Base-by-base conservation (phyloP, 2,797 vertebrate genomes). In the Mycteria americana region DNA sequence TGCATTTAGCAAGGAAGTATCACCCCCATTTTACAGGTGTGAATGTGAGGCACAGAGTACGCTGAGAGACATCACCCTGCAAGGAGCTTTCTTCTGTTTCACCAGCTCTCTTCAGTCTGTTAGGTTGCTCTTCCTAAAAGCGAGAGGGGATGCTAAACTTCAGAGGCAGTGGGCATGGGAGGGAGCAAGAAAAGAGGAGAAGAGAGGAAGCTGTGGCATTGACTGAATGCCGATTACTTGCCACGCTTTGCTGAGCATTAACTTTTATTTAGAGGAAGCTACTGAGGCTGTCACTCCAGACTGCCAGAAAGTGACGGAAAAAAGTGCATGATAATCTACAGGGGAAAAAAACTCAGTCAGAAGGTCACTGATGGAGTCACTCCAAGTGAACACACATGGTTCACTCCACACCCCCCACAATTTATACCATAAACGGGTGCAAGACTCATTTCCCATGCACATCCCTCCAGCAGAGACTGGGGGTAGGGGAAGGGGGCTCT, bases 361-460 rank as follows among this genome's bases (percentile, higher is more conserved):
- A 73, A 84, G 22, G 64, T 50, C 57, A 63, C 28, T 14, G 6
- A 30, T 27, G 19, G 70, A 90, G 86, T 62, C 12, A 57, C 14
- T 18, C 22, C 45, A 68, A 72, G 9, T 4, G 24, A 79, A 69
- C 13, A 18, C 22, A 25, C 31, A 33, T 0, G 2, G 28, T 84
- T 57, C 21, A 4, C 8, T 88, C 50, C 2, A 1, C 33, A 64
- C 19, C 37, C 27, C 17, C 11, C 21, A 37, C 4, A 69, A 22
- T n/a, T 73, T 35, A 6, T 33, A 31, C 21, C 11, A 45, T 50
- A 73, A 88, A 57, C 0, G 0, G 5, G 5, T 50, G 15, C n/a
- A 64, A 91, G 60, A 25, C 25, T 56, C 31, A 15, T 69, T 93
- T 68, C 41, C 23, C 31, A 11, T 4, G 37, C 19, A 33, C 13